Evolutionary conservation across 1,140 invertebrate genomes (phyloP).

Genomic region (Ridgeia piscesae): DNA sequence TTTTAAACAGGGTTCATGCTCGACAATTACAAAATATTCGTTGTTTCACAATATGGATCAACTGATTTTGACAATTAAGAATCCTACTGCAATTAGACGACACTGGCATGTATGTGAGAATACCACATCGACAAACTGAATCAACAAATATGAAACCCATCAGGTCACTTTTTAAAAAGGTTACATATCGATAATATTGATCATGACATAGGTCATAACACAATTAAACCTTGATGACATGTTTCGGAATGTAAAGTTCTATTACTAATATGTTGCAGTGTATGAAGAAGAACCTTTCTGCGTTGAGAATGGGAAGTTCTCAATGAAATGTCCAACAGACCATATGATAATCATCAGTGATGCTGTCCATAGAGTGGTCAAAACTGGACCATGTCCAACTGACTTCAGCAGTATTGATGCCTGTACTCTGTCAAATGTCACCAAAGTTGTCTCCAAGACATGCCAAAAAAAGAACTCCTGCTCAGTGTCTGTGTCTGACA

Average conservation of each 20-base stretch:
- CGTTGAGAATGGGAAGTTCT: background rate
- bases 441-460: background rate
- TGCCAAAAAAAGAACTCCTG: background rate
- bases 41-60: no score
- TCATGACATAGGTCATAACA: no score
- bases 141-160: background rate
- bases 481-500: background rate
- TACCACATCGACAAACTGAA: background rate
- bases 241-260: background rate
- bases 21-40: no score
- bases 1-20: no score
- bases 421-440: background rate
- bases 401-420: background rate
- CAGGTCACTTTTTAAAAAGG: background rate
- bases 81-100: background rate
- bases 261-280: background rate
- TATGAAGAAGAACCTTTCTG: background rate
- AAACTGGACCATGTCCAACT: background rate
- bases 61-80: background rate
- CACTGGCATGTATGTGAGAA: background rate
- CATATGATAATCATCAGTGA: background rate
- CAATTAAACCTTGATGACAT: background rate
- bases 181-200: no score
- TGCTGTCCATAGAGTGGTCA: background rate
- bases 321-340: background rate